These are phyloP conservation scores for Urocynchramus pylzowi DNA, from an alignment of 2,113 vertebrate genomes.

Conservation along the genomic window DNA sequence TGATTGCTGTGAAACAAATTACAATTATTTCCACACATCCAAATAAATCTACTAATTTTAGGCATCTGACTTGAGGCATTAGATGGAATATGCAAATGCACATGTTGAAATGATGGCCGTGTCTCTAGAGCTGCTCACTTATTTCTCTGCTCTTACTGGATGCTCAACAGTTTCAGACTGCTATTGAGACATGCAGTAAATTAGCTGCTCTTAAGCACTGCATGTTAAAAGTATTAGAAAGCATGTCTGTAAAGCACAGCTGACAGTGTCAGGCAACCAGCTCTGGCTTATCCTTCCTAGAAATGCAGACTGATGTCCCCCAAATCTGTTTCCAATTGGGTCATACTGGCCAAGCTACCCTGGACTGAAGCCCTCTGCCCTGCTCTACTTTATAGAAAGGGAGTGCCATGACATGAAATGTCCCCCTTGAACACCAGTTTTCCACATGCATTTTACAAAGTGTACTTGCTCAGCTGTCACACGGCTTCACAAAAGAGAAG, in stretches of 20 bases:
- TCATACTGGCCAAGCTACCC: slow-evolving; percentile 34
- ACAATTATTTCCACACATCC: slow-evolving; percentile 68
- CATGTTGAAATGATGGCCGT: not conserved
- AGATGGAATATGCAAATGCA: slow-evolving; percentile 57
- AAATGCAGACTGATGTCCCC: slow-evolving; percentile 44
- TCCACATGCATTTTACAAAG: slow-evolving; percentile 19
- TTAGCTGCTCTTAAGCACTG: slow-evolving; percentile 62
- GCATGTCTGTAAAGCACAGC: slow-evolving; percentile 25
- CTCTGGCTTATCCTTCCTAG: not conserved
- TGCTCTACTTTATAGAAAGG: not conserved
- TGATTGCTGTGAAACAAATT: slow-evolving; percentile 67
- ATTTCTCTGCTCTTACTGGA: slow-evolving; percentile 1
- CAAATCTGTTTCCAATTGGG: slow-evolving; percentile 60
- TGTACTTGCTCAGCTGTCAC: slow-evolving; percentile 30
- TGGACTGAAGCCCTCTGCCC: not conserved
- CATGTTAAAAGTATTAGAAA: slow-evolving; percentile 54
- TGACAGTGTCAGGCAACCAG: slow-evolving; percentile 31
- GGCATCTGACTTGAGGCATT: slow-evolving; percentile 58
- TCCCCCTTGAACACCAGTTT: slow-evolving; percentile 30
- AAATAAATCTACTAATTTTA: slow-evolving; percentile 68
- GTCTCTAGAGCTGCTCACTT: slow-evolving; percentile 30
- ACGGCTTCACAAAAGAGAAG: slow-evolving; percentile 49
- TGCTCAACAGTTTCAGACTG: not conserved
- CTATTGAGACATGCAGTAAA: slow-evolving; percentile 10
- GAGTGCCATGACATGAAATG: not conserved